These are phyloP conservation scores for Heteronetta atricapilla DNA, from an alignment of 2,113 vertebrate species.

Conservation along the genomic window DNA sequence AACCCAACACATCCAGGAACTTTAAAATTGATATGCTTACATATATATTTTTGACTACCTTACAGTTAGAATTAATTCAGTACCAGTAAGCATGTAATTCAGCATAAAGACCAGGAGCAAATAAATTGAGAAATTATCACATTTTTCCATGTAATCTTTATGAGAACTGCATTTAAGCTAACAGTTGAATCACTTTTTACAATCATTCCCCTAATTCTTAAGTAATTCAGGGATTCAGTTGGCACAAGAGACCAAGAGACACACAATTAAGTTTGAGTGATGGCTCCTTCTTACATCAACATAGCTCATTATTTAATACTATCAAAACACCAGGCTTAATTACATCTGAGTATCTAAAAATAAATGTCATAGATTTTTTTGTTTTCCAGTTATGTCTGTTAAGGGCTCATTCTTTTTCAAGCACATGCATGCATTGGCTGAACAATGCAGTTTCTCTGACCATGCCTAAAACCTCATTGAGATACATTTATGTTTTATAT, in stretches of 20 bases:
- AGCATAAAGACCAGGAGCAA: background rate
- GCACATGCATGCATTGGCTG: background rate
- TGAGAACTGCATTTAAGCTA: background rate
- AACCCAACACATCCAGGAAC: background rate
- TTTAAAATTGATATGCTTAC: background rate
- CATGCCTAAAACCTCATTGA: background rate
- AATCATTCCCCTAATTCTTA: background rate
- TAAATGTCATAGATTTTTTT: background rate
- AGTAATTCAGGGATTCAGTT: background rate
- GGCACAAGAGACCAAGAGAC: background rate
- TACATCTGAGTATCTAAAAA: background rate
- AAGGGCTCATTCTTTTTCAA: background rate
- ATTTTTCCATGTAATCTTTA: background rate
- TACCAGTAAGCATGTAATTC: background rate
- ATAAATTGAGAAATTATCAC: background rate
- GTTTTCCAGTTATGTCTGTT: background rate
- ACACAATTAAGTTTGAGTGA: constrained; percentile 30
- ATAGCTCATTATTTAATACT: constrained; percentile 14
- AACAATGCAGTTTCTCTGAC: background rate
- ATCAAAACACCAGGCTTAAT: constrained; percentile 22
- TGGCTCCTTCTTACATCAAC: constrained; percentile 2
- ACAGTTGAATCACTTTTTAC: background rate
- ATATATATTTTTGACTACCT: background rate
- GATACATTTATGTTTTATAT: background rate
- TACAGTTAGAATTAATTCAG: background rate